Evolutionary conservation across 2,113 vertebrate genomes (phyloP), one percentile per base, ranked within the genome.

Genomic region (Pollachius pollachius): DNA sequence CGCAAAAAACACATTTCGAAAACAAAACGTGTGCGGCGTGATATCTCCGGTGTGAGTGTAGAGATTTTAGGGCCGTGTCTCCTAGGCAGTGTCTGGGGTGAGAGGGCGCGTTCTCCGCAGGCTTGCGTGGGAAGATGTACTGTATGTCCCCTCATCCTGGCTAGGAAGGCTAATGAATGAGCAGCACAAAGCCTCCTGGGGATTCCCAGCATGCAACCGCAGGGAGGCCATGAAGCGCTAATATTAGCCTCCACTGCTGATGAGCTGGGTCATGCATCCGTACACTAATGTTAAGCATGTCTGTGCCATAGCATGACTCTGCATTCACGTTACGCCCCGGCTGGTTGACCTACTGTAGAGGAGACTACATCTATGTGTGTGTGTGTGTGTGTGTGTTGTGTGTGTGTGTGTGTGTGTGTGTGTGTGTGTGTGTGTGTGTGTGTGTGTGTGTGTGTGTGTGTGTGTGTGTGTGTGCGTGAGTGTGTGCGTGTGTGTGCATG

Each of bases 101-200:
- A 41, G 37, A 7, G 37, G 37, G 2, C 37, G 2, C 11, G 37
- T 41, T 41, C 37, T 41, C 37, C 6, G 5, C 37, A 2, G 37
- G 2, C 37, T 41, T 41, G 37, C 37, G 37, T 41, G 37, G 37
- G 37, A 41, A 41, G 37, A 41, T 41, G 37, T 11, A 11, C 37
- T 41, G 37, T 11, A 41, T 41, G 37, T 41, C 37, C 77, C 73
- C 69, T 64, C 71, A 56, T 56, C 13, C 68, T 69, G 73, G 69
- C 62, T 70, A 48, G 54, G 73, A 73, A 76, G 73, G 64, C 80
- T 88, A 81, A 88, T 85, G 84, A 85, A 87, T 76, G 82, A 84
- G 75, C 74, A 67, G 75, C 69, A 72, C 77, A 82, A 79, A 80
- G 75, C 71, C 83, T 85, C 81, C 75, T 59, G 83, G 81, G 88